phyloP scores from a whole-genome alignment of 2,888 invertebrate species.

The Lutraria lutraria region DNA sequence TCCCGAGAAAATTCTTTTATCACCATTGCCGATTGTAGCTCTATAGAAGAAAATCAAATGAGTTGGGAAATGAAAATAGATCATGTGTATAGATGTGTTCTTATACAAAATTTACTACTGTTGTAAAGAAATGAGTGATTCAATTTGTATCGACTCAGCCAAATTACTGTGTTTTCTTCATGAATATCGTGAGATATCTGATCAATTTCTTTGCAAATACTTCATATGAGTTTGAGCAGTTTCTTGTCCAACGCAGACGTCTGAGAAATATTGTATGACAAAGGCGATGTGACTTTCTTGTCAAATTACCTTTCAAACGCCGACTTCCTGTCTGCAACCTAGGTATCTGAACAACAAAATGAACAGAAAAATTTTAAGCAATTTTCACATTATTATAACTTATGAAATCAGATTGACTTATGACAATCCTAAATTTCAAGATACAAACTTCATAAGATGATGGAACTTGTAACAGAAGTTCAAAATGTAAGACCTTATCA shows the following conservation, averaged over 20 bases:
- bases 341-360: background rate
- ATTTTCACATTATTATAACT: background rate
- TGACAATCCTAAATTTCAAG: background rate
- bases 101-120: slow-evolving; percentile 65
- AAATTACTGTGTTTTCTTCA: slow-evolving; percentile 48
- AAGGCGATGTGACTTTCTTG: slow-evolving; percentile 25
- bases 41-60: slow-evolving; percentile 64
- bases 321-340: slow-evolving; percentile 18
- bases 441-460: background rate
- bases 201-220: slow-evolving; percentile 44
- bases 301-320: background rate
- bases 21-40: slow-evolving; percentile 53
- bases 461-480: background rate
- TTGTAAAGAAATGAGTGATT: slow-evolving; percentile 63
- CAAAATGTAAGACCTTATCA: background rate
- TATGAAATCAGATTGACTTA: background rate
- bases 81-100: slow-evolving; percentile 66
- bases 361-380: background rate
- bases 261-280: slow-evolving; percentile 33
- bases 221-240: slow-evolving; percentile 44
- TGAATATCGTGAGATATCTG: slow-evolving; percentile 32
- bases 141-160: slow-evolving; percentile 66
- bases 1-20: slow-evolving; percentile 64
- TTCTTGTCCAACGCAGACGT: slow-evolving; percentile 26
- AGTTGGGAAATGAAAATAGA: slow-evolving; percentile 67